phyloP scores from a whole-genome alignment of 2,797 vertebrate species.

The Vireo griseus region DNA sequence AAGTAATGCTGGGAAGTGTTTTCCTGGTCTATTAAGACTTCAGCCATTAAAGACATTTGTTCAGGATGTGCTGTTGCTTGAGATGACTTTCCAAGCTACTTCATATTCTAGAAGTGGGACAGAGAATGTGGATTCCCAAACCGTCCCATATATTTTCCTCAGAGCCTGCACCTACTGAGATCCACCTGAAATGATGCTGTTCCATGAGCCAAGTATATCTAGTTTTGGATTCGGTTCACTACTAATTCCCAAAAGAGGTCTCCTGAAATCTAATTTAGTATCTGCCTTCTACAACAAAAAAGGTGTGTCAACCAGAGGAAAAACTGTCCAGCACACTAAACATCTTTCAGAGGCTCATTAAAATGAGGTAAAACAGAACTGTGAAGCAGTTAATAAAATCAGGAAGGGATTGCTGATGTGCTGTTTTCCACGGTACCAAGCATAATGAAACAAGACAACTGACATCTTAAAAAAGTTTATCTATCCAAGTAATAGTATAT shows the following conservation, averaged over 20 bases:
- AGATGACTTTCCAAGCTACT: not conserved
- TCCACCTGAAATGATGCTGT: not conserved
- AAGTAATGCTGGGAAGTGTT: not conserved
- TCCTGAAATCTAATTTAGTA: not conserved
- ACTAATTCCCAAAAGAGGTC: not conserved
- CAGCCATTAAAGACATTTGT: not conserved
- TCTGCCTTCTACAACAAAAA: not conserved
- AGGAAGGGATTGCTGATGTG: not conserved
- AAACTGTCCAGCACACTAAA: not conserved
- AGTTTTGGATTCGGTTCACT: not conserved
- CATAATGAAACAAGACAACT: not conserved
- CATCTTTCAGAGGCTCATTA: not conserved
- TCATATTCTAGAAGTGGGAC: not conserved
- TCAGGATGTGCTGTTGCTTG: not conserved
- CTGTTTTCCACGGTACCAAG: not conserved
- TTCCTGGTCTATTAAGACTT: not conserved
- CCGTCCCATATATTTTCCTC: not conserved
- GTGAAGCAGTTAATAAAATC: conserved; percentile 2
- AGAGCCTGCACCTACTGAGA: not conserved
- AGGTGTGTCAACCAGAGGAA: not conserved
- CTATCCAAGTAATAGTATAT: not conserved
- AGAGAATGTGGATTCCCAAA: not conserved
- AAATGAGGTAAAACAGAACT: not conserved
- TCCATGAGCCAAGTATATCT: not conserved
- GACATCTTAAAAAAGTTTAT: not conserved